Conservation (phyloP, 2,797 vertebrate species). For the Moxostoma hubbsi region DNA sequence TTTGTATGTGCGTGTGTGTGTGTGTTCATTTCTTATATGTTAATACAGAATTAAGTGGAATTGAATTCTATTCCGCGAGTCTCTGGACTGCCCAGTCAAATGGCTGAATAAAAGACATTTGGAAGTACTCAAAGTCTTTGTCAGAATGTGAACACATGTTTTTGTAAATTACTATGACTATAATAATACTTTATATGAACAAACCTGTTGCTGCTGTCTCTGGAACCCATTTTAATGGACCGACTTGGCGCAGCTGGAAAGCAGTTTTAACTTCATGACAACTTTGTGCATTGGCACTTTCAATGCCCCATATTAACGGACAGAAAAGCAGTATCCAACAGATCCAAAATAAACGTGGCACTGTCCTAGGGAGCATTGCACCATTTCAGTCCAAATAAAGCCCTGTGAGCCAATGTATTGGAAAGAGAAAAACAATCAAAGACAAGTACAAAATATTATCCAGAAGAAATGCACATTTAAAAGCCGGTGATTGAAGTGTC, state of each 20-base stretch:
- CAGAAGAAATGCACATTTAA: conserved; percentile 1
- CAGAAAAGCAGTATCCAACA: conserved; percentile 65
- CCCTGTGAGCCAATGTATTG: conserved; percentile 18
- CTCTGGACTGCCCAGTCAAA: too few relatives aligned
- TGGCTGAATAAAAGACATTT: too few relatives aligned
- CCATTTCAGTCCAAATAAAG: conserved; percentile 73
- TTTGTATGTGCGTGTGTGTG: too few relatives aligned
- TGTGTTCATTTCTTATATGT: too few relatives aligned
- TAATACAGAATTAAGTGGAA: too few relatives aligned
- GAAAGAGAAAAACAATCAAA: neutral
- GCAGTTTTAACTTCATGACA: conserved; percentile 91
- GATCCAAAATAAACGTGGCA: conserved; percentile 70
- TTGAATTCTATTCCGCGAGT: too few relatives aligned
- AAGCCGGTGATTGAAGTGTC: conserved; percentile 18
- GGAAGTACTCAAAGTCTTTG: neutral
- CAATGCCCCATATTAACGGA: conserved; percentile 50
- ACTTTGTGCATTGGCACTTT: conserved; percentile 76
- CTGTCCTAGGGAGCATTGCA: conserved; percentile 76
- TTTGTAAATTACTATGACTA: too few relatives aligned
- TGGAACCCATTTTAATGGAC: conserved; percentile 86
- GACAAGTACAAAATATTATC: conserved; percentile 19
- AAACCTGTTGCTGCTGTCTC: conserved; percentile 84
- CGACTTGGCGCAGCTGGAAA: conserved; percentile 90
- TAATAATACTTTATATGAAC: conserved; percentile 46
- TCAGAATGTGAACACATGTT: too few relatives aligned